A percentile compares a stretch with the other conserved stretches of the same genome.
Conservation (phyloP, 1,140 invertebrate species). For the Drosophila melanica region DNA sequence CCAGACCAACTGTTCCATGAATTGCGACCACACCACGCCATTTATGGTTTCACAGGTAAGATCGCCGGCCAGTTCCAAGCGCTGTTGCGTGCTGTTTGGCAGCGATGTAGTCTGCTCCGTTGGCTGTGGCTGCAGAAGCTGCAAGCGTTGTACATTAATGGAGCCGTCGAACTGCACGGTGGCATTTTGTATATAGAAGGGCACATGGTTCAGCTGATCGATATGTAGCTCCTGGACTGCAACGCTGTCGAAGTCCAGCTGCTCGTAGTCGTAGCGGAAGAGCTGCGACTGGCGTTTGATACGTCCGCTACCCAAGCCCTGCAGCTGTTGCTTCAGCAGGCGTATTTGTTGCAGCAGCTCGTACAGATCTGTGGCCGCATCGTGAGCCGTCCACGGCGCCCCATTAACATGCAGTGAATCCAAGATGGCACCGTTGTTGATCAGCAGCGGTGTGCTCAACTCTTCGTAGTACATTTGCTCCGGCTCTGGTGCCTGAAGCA, state of each 20-base stretch:
- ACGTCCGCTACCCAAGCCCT: background rate
- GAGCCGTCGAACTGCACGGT: constrained; percentile 55
- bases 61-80: constrained; percentile 44
- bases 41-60: constrained; percentile 75
- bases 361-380: constrained; percentile 47
- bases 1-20: constrained; percentile 82
- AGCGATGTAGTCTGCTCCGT: constrained; percentile 11
- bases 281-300: constrained; percentile 50
- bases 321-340: constrained; percentile 32
- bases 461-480: constrained; percentile 12
- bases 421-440: constrained; percentile 50
- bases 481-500: constrained; percentile 5
- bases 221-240: constrained; percentile 48
- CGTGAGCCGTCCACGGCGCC: constrained; percentile 51
- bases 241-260: constrained; percentile 61
- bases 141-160: constrained; percentile 54
- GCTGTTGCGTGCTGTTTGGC: constrained; percentile 31
- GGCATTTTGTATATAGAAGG: constrained; percentile 67
- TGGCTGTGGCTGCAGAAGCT: constrained; percentile 35
- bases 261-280: constrained; percentile 49
- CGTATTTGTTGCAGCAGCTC: constrained; percentile 58
- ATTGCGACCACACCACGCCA: constrained; percentile 71
- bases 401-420: constrained; percentile 61
- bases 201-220: constrained; percentile 57
- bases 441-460: constrained; percentile 49